phyloP scores from a whole-genome alignment of 1,140 invertebrate genomes.

The Pentalonia nigronervosa region DNA sequence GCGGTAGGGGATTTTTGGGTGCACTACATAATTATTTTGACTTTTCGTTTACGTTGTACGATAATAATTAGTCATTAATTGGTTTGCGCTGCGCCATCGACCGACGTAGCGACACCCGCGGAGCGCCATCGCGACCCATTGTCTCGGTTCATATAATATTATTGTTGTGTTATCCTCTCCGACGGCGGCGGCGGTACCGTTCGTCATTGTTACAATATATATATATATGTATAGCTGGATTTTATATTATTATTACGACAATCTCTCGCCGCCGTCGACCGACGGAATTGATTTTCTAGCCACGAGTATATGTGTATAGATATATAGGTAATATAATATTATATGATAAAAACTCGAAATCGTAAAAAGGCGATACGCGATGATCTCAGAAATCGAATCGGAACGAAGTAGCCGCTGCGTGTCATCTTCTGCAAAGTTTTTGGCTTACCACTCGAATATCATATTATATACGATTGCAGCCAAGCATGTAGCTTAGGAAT shows the following conservation, averaged over 20 bases:
- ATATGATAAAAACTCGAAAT: neutral
- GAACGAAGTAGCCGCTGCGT: too few species aligned
- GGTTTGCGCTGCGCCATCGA: neutral
- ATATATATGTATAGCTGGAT: neutral
- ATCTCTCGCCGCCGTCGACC: neutral
- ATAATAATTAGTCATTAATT: slow-evolving; percentile 24
- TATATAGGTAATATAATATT: neutral
- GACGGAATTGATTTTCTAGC: slow-evolving; percentile 32
- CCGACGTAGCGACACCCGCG: neutral
- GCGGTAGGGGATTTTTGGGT: slow-evolving; percentile 46
- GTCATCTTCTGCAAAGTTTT: too few species aligned
- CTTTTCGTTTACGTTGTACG: slow-evolving; percentile 53
- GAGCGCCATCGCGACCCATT: slow-evolving; percentile 42
- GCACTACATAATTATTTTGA: slow-evolving; percentile 47
- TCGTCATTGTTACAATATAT: neutral
- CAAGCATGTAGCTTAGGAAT: too few species aligned
- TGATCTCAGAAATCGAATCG: too few species aligned
- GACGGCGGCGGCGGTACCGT: neutral
- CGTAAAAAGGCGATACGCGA: neutral
- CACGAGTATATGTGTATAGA: neutral
- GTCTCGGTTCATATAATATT: slow-evolving; percentile 25
- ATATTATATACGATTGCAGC: too few species aligned
- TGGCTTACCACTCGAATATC: too few species aligned
- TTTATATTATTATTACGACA: neutral
- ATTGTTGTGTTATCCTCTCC: neutral